phyloP scores from a whole-genome alignment of 2,888 invertebrate genomes.

The Eumerus sabulonum region DNA sequence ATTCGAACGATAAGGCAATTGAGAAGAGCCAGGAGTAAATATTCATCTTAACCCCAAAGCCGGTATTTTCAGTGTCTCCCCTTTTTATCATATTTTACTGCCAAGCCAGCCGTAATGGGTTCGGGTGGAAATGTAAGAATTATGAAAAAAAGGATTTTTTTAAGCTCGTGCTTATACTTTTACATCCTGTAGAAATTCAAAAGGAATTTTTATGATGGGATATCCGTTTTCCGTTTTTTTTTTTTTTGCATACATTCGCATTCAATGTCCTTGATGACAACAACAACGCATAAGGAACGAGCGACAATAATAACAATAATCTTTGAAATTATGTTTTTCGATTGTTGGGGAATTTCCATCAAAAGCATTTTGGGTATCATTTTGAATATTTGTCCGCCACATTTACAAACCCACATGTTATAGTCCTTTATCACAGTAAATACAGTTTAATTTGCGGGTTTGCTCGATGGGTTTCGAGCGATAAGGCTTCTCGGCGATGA shows the following conservation, averaged over 20 bases:
- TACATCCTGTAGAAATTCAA: conserved; percentile 60
- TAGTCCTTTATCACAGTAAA: conserved; percentile 38
- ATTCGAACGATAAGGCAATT: conserved; percentile 40
- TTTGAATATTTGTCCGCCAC: neutral
- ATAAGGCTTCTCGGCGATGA: conserved; percentile 39
- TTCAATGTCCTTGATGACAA: conserved; percentile 1
- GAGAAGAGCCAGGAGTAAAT: conserved; percentile 42
- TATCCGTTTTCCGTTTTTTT: conserved; percentile 24
- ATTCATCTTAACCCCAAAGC: conserved; percentile 31
- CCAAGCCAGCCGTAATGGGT: conserved; percentile 16
- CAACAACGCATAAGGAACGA: conserved; percentile 18
- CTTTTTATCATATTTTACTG: conserved; percentile 7
- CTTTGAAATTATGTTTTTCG: conserved; percentile 63
- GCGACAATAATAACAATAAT: conserved; percentile 66
- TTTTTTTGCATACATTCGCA: conserved; percentile 20
- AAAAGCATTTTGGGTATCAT: conserved; percentile 28
- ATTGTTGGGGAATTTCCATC: conserved; percentile 47
- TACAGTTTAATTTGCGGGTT: conserved; percentile 50
- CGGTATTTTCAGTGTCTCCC: conserved; percentile 44
- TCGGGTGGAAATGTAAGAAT: conserved; percentile 51
- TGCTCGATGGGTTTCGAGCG: conserved; percentile 59
- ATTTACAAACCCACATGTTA: conserved; percentile 47
- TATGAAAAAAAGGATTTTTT: conserved; percentile 49
- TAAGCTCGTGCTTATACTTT: conserved; percentile 26
- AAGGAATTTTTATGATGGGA: conserved; percentile 60